These are phyloP conservation scores for Araneus ventricosus DNA, from an alignment of 1,140 invertebrate species.

Conservation along the genomic window DNA sequence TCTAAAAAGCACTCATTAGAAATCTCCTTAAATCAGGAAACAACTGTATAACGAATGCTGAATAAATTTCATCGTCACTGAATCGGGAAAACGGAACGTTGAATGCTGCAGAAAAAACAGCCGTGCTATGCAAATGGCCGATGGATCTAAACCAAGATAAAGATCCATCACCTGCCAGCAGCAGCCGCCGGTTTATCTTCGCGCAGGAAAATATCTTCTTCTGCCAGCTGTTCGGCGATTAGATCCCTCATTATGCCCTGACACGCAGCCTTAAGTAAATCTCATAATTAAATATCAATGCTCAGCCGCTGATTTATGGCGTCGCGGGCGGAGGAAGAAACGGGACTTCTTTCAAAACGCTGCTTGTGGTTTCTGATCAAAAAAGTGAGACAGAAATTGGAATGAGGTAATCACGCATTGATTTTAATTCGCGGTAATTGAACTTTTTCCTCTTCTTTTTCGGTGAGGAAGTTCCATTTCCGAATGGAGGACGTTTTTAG, in stretches of 20 bases:
- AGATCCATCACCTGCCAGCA: background rate
- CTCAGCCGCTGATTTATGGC: constrained; percentile 41
- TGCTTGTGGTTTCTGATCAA: background rate
- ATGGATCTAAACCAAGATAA: background rate
- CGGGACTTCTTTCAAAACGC: background rate
- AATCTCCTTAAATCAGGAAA: too few relatives aligned
- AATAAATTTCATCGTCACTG: too few relatives aligned
- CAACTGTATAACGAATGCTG: too few relatives aligned
- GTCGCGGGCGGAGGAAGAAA: too few relatives aligned
- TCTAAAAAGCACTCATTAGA: too few relatives aligned
- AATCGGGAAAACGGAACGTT: background rate
- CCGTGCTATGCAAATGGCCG: constrained; percentile 30
- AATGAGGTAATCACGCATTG: too few relatives aligned
- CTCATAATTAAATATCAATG: constrained; percentile 69
- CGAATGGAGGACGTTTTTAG: too few relatives aligned
- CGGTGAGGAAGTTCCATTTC: too few relatives aligned
- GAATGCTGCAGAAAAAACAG: background rate
- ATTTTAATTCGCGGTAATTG: too few relatives aligned
- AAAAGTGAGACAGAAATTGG: too few relatives aligned
- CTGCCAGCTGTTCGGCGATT: constrained; percentile 40
- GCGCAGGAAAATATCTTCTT: constrained; percentile 48
- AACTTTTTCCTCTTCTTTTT: too few relatives aligned
- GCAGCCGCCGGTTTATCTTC: constrained; percentile 8
- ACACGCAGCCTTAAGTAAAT: constrained; percentile 61
- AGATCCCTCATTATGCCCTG: constrained; percentile 56